These are phyloP conservation scores for Acrobasis suavella DNA, from an alignment of 2,888 invertebrate species.

Conservation along the genomic window DNA sequence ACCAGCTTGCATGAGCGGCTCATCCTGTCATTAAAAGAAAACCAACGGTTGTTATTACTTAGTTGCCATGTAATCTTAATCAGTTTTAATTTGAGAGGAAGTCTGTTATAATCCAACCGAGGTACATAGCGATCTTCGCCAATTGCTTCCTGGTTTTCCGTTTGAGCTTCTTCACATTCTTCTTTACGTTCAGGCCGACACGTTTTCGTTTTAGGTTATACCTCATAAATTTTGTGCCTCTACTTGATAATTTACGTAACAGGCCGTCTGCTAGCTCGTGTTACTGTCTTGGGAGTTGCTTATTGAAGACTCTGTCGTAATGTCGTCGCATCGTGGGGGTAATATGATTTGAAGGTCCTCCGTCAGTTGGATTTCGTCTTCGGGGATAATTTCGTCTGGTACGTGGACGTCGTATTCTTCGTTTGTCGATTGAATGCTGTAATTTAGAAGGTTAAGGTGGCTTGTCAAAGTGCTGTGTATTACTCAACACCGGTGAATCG, in stretches of 20 bases:
- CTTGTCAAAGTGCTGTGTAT: too few species aligned
- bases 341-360: slow-evolving; percentile 74
- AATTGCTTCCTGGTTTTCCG: slow-evolving; percentile 43
- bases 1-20: too few species aligned
- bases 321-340: slow-evolving; percentile 69
- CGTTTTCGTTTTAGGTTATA: slow-evolving; percentile 29
- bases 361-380: slow-evolving; percentile 65
- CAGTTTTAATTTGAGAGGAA: slow-evolving; percentile 30
- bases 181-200: slow-evolving; percentile 43
- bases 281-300: slow-evolving; percentile 41
- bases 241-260: slow-evolving; percentile 17
- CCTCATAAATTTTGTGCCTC: slow-evolving; percentile 37
- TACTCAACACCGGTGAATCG: too few species aligned
- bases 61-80: not conserved
- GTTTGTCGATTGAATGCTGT: slow-evolving; percentile 48
- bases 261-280: slow-evolving; percentile 28
- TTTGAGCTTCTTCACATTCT: slow-evolving; percentile 43
- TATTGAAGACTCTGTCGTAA: slow-evolving; percentile 53
- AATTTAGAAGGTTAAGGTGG: not conserved
- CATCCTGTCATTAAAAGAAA: too few species aligned
- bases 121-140: slow-evolving; percentile 50
- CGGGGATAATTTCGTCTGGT: slow-evolving; percentile 55
- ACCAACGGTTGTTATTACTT: not conserved
- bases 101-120: slow-evolving; percentile 53
- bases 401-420: slow-evolving; percentile 58